Conservation (phyloP, 2,113 vertebrate genomes). For the Monopterus albus region DNA sequence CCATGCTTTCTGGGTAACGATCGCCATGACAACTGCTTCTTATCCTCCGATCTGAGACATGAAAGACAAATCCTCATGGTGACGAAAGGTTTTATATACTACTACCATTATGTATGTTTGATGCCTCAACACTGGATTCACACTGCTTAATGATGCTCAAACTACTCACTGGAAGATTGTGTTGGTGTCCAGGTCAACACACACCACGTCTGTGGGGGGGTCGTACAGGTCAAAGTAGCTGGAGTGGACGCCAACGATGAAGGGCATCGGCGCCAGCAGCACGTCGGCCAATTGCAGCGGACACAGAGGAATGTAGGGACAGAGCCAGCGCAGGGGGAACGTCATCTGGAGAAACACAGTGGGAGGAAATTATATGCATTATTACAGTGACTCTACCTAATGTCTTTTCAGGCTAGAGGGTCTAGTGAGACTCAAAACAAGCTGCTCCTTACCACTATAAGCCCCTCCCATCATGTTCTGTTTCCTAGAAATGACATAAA, state of each 20-base stretch:
- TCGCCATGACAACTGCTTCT: slow-evolving; percentile 88
- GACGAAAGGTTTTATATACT: too few relatives aligned
- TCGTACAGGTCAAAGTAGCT: slow-evolving; percentile 96
- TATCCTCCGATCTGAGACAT: slow-evolving; percentile 86
- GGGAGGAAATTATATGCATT: too few relatives aligned
- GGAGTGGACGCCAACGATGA: slow-evolving; percentile 96
- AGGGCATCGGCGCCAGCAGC: slow-evolving; percentile 94
- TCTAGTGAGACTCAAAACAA: too few relatives aligned
- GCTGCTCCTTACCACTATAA: too few relatives aligned
- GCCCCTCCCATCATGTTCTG: too few relatives aligned
- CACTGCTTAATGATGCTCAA: too few relatives aligned
- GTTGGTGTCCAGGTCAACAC: slow-evolving; percentile 95
- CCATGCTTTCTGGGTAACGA: slow-evolving; percentile 89
- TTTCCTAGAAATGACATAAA: too few relatives aligned
- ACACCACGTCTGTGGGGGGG: slow-evolving; percentile 90
- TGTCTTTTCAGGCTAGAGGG: too few relatives aligned
- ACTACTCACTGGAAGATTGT: slow-evolving; percentile 95
- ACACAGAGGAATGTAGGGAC: slow-evolving; percentile 96
- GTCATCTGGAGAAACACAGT: slow-evolving; percentile 85
- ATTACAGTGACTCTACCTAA: too few relatives aligned
- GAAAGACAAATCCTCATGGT: not conserved
- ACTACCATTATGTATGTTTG: too few relatives aligned
- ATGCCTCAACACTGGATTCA: too few relatives aligned
- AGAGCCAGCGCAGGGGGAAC: slow-evolving; percentile 94
- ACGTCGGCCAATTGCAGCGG: slow-evolving; percentile 94